Base-by-base conservation (phyloP, 2,797 vertebrate species). In the Hephaestus fuliginosus region DNA sequence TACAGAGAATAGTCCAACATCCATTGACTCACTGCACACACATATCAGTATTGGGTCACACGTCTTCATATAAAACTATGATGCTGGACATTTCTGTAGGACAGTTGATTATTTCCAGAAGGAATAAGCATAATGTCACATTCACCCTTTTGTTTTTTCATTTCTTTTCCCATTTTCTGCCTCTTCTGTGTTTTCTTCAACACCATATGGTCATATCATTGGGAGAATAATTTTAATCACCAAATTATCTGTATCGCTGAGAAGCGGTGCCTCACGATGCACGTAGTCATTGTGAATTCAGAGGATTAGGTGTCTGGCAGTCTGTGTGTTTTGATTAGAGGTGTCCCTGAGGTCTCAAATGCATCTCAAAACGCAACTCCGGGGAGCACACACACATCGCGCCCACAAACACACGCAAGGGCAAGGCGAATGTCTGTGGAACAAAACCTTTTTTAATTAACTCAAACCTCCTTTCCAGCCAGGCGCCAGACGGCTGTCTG, bases 361-460 rank as follows among this genome's bases (percentile, higher is more conserved):
- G 64, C 69, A 86, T 85, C 86, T 81, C 73, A 76, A 78, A 89
- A 84, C 78, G 80, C 62, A 79, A 62, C 87, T 74, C 51, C 2
- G 1, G 86, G 75, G 77, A 79, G 20, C 30, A 75, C 69, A 56
- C 66, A 22, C 48, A 52, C 33, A 53, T 22, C 44, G 15, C 44
- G 25, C 20, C 48, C 55, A 85, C 70, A 70, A 64, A n/a, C 44
- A 41, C 20, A 60, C 55, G 84, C 70, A 70, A 64, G 28, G 75
- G 69, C 64, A 63, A 84, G 71, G 73, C 17, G 73, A 77, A 77
- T 63, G 71, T 67, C 80, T 82, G 68, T 81, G 75, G 66, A 89
- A 88, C 82, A 85, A 83, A 90, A 88, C 49, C 74, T 67, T 76
- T 87, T 81, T 87, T 88, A 91, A 91, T 93, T 89, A 90, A 91